Evolutionary conservation across 2,113 vertebrate genomes (phyloP), one percentile per base, ranked within the genome.

Genomic region (Seriola dumerili): DNA sequence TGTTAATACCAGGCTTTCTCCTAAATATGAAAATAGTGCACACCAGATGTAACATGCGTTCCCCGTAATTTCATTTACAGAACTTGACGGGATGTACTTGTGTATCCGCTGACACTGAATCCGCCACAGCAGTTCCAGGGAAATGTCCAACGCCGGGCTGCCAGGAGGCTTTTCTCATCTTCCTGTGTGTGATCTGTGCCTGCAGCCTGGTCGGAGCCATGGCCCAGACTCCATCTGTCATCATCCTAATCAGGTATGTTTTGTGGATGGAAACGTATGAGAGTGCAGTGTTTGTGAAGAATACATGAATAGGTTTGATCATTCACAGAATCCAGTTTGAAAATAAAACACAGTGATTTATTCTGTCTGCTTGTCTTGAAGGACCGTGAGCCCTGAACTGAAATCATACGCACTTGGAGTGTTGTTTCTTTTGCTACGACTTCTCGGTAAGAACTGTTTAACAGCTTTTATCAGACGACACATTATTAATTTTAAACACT

Each of bases 191-290:
- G 91, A 98, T 99, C 95, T 99, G 98, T 10, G 95, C 96, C 82
- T 99, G 98, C 95, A 99, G 98, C 94, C 96, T 99, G 96, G 97
- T 99, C 0, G 98, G 98, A 66, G 97, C 98, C 79, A 99, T 99
- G 98, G 98, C 98, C 0, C 98, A 99, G 95, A 99, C 98, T 0
- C 98, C 98, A 0, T 99, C 98, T 0, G 97, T 99, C 88, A 99
- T 99, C 94, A 98, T 99, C 70, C 96, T 99, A 16, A 99, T 99
- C 96, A 97, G 98, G 98, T 98, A 83, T 23, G 64, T 32, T n/a
- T 55, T 48, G 36, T 11, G 25, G 54, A 29, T 55, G 2, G 13
- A 48, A 17, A 19, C 1, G 0, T 4, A 21, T 19, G n/a, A 54
- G 32, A 17, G 44, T 21, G 70, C 62, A 73, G 23, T 3, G 23